phyloP scores from a whole-genome alignment of 2,888 invertebrate species.

The Stenotaenia linearis region DNA sequence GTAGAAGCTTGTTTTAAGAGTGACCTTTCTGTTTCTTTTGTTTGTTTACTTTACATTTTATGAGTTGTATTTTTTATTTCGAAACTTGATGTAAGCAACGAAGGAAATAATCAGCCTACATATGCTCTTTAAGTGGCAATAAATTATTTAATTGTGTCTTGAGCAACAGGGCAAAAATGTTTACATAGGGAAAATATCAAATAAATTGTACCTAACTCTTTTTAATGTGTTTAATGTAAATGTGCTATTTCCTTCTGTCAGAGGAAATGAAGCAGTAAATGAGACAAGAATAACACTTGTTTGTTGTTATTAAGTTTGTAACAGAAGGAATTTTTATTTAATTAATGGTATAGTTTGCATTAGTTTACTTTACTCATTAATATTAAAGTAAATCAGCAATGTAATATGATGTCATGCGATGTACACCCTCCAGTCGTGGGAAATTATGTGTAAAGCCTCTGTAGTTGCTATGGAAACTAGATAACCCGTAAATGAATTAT shows the following conservation, averaged over 20 bases:
- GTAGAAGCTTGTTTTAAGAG: too few relatives aligned
- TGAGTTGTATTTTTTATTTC: too few relatives aligned
- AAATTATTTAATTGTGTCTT: background rate
- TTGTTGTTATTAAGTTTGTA: background rate
- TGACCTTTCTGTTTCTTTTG: background rate
- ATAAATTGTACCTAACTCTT: background rate
- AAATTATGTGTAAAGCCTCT: background rate
- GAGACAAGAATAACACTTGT: background rate
- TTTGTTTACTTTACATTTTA: background rate
- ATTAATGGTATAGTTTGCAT: background rate
- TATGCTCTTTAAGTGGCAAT: background rate
- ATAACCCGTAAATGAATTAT: background rate
- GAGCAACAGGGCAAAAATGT: too few relatives aligned
- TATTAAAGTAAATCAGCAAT: background rate
- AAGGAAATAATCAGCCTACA: background rate
- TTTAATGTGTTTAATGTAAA: background rate
- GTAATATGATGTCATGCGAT: too few relatives aligned
- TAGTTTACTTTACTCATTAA: background rate
- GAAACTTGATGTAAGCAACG: too few relatives aligned
- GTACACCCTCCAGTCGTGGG: background rate
- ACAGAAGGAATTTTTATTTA: background rate
- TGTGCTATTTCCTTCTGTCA: background rate
- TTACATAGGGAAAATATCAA: too few relatives aligned
- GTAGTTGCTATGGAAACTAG: background rate
- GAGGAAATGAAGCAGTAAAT: background rate